Evolutionary conservation across 2,797 vertebrate species (phyloP), one percentile per base, ranked within the genome.

Genomic region (Mus spretus): DNA sequence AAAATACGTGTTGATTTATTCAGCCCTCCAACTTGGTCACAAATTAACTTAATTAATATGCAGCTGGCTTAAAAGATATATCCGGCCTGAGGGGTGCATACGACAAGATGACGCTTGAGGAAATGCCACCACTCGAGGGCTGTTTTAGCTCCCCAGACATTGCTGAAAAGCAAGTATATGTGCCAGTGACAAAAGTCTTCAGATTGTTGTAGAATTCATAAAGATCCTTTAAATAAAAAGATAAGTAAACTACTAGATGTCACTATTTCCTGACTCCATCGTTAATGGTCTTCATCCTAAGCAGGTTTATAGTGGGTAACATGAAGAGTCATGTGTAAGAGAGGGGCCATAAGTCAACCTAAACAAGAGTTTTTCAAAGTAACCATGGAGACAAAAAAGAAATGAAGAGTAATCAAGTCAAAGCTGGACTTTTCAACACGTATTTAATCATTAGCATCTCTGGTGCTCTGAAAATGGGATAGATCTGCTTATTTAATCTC

Each of bases 361-460:
- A 93, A 37, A 44, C 44, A 86, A 80, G 37, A 89, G 74, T 47
- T 40, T 40, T 74, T 34, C 37, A 88, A 75, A 57, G 70, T 14
- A 31, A 53, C 26, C 19, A 55, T 34, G 31, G 80, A 72, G 20
- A 17, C 61, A 88, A 15, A 5, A 84, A 75, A 91, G 24, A 37
- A 40, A 91, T 17, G 84, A 84, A 22, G 12, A 63, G 44, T 65
- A 28, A 63, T 67, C 93, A 83, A 87, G 86, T 5, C 40, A 10
- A 93, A 89, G 91, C 22, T n/a, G 83, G 72, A 91, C 63, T 70
- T 80, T 85, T 90, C 47, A 94, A 40, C 20, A 37, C 0, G 53
- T 26, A 50, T 77, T 82, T 92, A 91, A 80, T 95, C 50, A 89
- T 90, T 57, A 72, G 22, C 74, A 37, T 92, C 40, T 87, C 74